Percentiles rank a stretch among this genome's conserved stretches.
Conservation (phyloP, 2,113 vertebrate species). For the Bos indicus region DNA sequence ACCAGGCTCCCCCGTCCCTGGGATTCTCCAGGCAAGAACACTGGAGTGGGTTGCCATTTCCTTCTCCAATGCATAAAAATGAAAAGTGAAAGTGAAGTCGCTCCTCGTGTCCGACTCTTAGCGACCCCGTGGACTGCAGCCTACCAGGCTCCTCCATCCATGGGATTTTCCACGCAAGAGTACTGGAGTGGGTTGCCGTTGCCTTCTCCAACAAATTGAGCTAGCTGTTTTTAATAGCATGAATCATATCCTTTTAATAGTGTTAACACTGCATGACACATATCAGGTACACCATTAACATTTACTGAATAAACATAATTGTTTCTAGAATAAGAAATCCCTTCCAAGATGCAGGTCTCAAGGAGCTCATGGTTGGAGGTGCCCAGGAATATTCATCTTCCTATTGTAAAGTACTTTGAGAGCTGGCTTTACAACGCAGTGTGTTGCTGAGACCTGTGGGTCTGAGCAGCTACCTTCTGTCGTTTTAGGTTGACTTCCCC, state of each 20-base stretch:
- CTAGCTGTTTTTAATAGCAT: background rate
- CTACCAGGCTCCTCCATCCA: too few relatives aligned
- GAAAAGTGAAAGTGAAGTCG: too few relatives aligned
- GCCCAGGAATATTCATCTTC: background rate
- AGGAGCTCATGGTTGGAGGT: background rate
- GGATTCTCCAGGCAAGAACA: too few relatives aligned
- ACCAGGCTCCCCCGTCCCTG: too few relatives aligned
- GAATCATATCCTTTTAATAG: background rate
- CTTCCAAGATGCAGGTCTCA: background rate
- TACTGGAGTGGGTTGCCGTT: too few relatives aligned
- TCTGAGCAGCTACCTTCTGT: slow-evolving; percentile 60
- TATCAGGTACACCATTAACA: background rate
- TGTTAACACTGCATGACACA: background rate
- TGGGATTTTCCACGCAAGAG: too few relatives aligned
- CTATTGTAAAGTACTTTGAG: background rate
- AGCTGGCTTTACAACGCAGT: too few relatives aligned
- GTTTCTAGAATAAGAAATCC: background rate
- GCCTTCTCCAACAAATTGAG: background rate
- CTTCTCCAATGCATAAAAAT: too few relatives aligned
- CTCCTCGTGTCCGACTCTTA: too few relatives aligned
- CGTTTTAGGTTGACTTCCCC: slow-evolving; percentile 93
- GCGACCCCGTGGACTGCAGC: too few relatives aligned
- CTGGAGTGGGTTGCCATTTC: too few relatives aligned
- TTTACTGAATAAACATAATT: background rate
- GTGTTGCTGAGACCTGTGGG: background rate